Evolutionary conservation across 2,797 vertebrate species (phyloP), one percentile per base, ranked within the genome.

Genomic region (Prunella strophiata): DNA sequence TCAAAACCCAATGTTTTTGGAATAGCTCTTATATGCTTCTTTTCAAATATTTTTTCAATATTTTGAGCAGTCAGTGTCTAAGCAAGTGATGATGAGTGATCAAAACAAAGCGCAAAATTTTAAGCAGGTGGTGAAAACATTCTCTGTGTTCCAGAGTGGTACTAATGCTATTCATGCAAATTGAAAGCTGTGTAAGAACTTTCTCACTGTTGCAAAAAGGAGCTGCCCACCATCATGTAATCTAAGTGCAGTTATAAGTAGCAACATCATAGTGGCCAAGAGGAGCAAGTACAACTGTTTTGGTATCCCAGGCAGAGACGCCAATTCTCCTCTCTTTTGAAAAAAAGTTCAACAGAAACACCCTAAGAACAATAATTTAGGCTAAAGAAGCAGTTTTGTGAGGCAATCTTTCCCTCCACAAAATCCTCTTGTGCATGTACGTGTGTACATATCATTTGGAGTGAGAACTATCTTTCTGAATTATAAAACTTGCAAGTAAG

Each of bases 391-490:
- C 16, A 30, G 27, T 74, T 80, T 68, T 57, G 50, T 54, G 50
- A 77, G 20, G 38, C 21, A 42, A 6, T 4, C 43, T 79, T 92
- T 63, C 30, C 22, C 26, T 66, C n/a, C 47, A 74, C 19, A 78
- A 91, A 89, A 75, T 80, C 51, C n/a, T 54, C 47, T 42, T 50
- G 20, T 71, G 81, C 19, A 30, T 30, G 45, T 50, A 55, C 1
- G 2, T 1, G 1, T 2, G 0, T 52, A 45, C 5, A 10, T 57
- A 52, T 26, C 1, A 1, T 42, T 59, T 79, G 42, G 40, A 89
- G 52, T 12, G 21, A 59, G 66, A 91, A 86, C 1, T 5, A 81
- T 47, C 40, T 88, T 81, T 74, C 40, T 52, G 32, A 88, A 84
- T 62, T 51, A 52, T 40, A 70, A 82, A 94, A 57, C 42, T 45